A percentile compares a stretch with the other conserved stretches of the same genome.
These are phyloP conservation scores for Ornithoptera priamus DNA, from an alignment of 2,888 invertebrate genomes.

Conservation along the genomic window DNA sequence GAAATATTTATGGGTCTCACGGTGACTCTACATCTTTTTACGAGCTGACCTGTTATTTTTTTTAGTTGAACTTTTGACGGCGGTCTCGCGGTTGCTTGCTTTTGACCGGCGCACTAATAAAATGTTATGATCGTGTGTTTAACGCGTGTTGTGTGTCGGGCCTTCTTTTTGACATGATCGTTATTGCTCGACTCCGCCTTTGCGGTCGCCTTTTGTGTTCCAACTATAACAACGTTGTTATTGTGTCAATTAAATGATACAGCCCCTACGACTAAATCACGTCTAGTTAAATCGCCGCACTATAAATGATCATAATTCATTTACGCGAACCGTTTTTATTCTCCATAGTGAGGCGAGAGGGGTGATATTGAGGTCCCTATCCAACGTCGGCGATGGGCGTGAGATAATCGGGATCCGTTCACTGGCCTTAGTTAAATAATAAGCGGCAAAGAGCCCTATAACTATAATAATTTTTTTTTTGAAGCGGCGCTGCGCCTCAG, in stretches of 20 bases:
- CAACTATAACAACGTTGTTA: constrained; percentile 74
- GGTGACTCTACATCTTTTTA: constrained; percentile 73
- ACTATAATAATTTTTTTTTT: constrained; percentile 68
- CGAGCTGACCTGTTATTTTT: constrained; percentile 75
- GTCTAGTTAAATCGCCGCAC: constrained; percentile 56
- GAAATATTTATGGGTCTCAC: constrained; percentile 42
- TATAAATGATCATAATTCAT: constrained; percentile 47
- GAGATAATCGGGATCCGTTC: constrained; percentile 64
- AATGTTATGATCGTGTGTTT: constrained; percentile 80
- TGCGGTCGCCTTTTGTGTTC: constrained; percentile 74
- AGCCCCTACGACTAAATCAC: constrained; percentile 60
- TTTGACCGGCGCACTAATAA: constrained; percentile 79
- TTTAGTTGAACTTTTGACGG: constrained; percentile 75
- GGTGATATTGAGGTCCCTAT: constrained; percentile 45
- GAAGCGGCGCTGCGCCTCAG: constrained; percentile 56
- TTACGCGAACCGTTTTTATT: constrained; percentile 48
- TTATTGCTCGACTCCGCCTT: constrained; percentile 72
- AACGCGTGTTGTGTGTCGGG: constrained; percentile 78
- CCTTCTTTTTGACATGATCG: constrained; percentile 78
- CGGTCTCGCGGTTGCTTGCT: constrained; percentile 76
- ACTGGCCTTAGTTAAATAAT: constrained; percentile 75
- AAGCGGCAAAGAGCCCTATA: constrained; percentile 69
- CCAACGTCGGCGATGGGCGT: constrained; percentile 55
- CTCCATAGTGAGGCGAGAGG: constrained; percentile 40
- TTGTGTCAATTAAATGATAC: constrained; percentile 75